Percentiles rank a stretch among this genome's conserved stretches.
phyloP scores from a whole-genome alignment of 2,888 invertebrate species.

The Erebia palarica region DNA sequence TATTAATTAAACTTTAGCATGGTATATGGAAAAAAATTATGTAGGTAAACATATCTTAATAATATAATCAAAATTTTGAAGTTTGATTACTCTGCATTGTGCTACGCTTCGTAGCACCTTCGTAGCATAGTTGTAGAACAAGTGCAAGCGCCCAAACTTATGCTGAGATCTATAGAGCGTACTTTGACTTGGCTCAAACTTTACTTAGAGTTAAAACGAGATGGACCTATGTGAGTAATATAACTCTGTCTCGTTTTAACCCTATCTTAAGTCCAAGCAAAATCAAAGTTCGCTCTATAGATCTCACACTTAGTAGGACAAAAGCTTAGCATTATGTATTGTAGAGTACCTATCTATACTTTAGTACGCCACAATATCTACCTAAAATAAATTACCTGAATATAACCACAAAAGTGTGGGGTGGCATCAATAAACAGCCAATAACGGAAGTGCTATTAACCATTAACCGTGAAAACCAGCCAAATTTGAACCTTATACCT shows the following conservation, averaged over 20 bases:
- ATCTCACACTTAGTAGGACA: no score
- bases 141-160: neutral
- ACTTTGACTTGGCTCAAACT: no score
- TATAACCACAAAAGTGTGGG: conserved; percentile 16
- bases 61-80: no score
- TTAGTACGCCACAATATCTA: neutral
- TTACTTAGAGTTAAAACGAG: no score
- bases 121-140: conserved; percentile 2
- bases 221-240: no score
- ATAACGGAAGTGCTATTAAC: conserved; percentile 54
- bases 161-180: no score
- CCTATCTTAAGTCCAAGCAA: no score
- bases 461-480: conserved; percentile 27
- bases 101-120: conserved; percentile 9
- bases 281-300: no score
- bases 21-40: no score
- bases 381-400: conserved; percentile 1
- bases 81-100: neutral
- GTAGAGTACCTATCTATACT: neutral
- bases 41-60: no score
- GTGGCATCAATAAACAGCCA: conserved; percentile 47
- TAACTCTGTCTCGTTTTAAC: no score
- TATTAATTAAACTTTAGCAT: no score
- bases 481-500: conserved; percentile 35
- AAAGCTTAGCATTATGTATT: neutral